phyloP scores from a whole-genome alignment of 2,113 vertebrate species.

The Elephantulus edwardii region DNA sequence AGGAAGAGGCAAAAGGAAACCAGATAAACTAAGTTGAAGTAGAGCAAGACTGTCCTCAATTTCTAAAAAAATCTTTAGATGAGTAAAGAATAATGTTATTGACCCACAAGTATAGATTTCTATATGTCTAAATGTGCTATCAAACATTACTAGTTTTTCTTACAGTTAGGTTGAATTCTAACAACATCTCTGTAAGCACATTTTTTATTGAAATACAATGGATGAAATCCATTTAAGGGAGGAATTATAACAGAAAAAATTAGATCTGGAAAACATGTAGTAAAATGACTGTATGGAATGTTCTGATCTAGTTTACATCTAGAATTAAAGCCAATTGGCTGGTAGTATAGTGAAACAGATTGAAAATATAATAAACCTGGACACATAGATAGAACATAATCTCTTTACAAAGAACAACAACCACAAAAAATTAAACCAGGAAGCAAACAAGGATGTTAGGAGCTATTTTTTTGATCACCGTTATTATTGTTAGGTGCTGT shows the following conservation, averaged over 20 bases:
- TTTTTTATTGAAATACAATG: background rate
- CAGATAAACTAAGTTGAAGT: background rate
- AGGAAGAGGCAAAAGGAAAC: background rate
- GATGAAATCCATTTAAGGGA: background rate
- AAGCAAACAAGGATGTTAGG: background rate
- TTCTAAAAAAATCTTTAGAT: background rate
- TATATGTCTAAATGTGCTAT: rapidly evolving
- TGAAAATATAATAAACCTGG: background rate
- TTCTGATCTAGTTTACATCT: background rate
- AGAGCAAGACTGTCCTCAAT: background rate
- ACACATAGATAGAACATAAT: background rate
- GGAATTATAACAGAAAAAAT: background rate
- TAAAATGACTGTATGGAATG: background rate
- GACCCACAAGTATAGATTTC: background rate
- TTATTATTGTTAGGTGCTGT: too few relatives aligned
- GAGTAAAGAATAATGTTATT: background rate
- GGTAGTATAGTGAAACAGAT: background rate
- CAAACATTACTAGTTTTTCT: background rate
- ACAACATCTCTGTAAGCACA: background rate
- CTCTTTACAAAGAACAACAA: background rate
- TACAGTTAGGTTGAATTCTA: background rate
- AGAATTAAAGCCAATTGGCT: background rate
- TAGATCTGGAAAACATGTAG: background rate
- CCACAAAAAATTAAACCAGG: background rate
- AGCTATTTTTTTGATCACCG: too few relatives aligned